Evolutionary conservation across 2,888 invertebrate genomes (phyloP), one percentile per base, ranked within the genome.

Genomic region (Netelia fuscicornis): DNA sequence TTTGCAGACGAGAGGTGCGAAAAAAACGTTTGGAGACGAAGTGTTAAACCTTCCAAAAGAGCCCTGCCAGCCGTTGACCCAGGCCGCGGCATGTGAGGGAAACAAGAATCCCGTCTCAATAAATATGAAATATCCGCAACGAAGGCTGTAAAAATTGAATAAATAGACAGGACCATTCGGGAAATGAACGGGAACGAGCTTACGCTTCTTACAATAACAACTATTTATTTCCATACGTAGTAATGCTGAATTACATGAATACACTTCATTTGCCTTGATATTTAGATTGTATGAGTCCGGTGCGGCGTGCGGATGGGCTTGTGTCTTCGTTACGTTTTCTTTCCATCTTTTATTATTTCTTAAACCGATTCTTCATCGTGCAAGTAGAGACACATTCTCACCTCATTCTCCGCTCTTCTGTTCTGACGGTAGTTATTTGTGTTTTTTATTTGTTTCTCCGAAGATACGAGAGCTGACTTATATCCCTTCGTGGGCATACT

Each of bases 221-320:
- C 93, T 93, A 94, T 93, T 94, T 94, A 93, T 93, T 94, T 78
- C 13, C 92, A 93, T 93, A 93, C 91, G 92, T 93, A 93, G 92
- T 93, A 93, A 93, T 93, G 93, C 92, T 93, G 93, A 93, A 93
- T 93, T 93, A 93, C 93, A 93, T 93, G 93, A 93, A 92, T 93
- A 93, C 92, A 93, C 91, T 93, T 91, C 91, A 13, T 48, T 91
- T 92, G 91, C 92, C 91, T 93, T 92, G 91, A 92, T 93, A 93
- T 91, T 79, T 91, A 93, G 90, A 92, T 92, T 91, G 91, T 91
- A 91, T 90, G 90, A 90, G 90, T 91, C 89, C 89, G 89, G 89
- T 90, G 81, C 81, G 85, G 74, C 81, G 86, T 86, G 86, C 86
- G 85, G 79, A 75, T 84, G 79, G 79, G 68, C 81, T 74, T 74